Evolutionary conservation across 1,140 invertebrate genomes (phyloP).

Genomic region (Drosophila sp.): DNA sequence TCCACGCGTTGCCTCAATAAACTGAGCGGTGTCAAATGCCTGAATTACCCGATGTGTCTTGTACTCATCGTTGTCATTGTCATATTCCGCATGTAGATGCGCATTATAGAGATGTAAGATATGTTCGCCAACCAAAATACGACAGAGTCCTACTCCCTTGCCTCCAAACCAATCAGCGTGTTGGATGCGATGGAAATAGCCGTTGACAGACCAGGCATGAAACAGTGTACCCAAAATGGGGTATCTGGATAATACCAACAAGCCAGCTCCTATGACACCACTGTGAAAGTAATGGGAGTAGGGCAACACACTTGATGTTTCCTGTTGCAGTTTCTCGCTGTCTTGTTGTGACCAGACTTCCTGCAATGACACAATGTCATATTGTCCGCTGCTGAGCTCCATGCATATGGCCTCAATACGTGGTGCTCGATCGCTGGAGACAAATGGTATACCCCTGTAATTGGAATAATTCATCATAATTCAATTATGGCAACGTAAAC

Average conservation of each 20-base stretch:
- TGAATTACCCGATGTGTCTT: slow-evolving; percentile 95
- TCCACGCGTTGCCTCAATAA: slow-evolving; percentile 93
- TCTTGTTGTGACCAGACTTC: slow-evolving; percentile 94
- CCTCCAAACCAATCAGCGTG: slow-evolving; percentile 99
- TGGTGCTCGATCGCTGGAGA: slow-evolving; percentile 90
- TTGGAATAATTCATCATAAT: neutral
- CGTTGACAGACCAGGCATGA: slow-evolving; percentile 97
- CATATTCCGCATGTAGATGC: slow-evolving; percentile 98
- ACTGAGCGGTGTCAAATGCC: slow-evolving; percentile 97
- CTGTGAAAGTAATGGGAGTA: slow-evolving; percentile 97
- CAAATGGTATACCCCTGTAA: slow-evolving; percentile 92
- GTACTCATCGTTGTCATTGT: slow-evolving; percentile 94
- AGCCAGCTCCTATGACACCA: slow-evolving; percentile 96
- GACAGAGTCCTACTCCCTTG: slow-evolving; percentile 97
- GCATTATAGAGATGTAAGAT: slow-evolving; percentile 93
- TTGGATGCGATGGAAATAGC: slow-evolving; percentile 97
- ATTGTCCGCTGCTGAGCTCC: slow-evolving; percentile 88
- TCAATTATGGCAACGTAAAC: slow-evolving; percentile 32
- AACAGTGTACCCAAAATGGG: slow-evolving; percentile 95
- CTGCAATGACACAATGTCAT: slow-evolving; percentile 96
- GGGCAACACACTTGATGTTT: slow-evolving; percentile 88
- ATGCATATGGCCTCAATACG: slow-evolving; percentile 93
- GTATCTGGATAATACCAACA: slow-evolving; percentile 95
- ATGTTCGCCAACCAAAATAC: slow-evolving; percentile 88
- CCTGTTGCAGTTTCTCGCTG: slow-evolving; percentile 89